phyloP scores from a whole-genome alignment of 2,113 vertebrate species.

The Notothenia coriiceps region DNA sequence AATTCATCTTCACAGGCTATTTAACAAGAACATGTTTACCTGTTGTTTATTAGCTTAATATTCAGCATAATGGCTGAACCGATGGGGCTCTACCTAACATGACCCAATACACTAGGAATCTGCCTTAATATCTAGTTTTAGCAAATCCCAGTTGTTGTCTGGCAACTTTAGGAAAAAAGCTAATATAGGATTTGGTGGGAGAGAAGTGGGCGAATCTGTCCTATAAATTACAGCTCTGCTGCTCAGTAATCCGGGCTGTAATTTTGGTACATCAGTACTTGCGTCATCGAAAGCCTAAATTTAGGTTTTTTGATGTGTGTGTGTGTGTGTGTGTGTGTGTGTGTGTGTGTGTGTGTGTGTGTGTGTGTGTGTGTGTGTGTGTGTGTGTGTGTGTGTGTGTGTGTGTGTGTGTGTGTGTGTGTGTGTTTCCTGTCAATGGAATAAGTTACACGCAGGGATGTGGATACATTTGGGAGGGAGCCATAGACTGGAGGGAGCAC shows the following conservation, averaged over 20 bases:
- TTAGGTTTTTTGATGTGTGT: conserved; percentile 14
- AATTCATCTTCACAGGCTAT: not conserved
- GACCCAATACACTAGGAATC: conserved; percentile 11
- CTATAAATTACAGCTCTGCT: conserved; percentile 48
- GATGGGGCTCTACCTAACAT: not conserved
- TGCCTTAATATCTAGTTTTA: conserved; percentile 26
- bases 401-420: not conserved
- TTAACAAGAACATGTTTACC: not conserved
- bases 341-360: not conserved
- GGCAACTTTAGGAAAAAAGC: conserved; percentile 13
- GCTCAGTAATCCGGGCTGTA: conserved; percentile 45
- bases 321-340: not conserved
- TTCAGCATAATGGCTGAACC: not conserved
- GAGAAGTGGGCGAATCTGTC: conserved; percentile 31
- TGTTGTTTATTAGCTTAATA: not conserved
- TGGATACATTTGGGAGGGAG: not conserved
- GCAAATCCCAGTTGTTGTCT: conserved; percentile 27
- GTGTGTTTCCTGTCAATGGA: conserved; percentile 14
- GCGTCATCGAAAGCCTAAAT: conserved; percentile 21
- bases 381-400: conserved; percentile 1
- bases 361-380: conserved; percentile 2
- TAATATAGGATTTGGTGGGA: conserved; percentile 9
- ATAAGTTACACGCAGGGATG: conserved; percentile 19
- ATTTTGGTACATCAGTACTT: conserved; percentile 32
- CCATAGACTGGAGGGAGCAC: not conserved